phyloP scores from a whole-genome alignment of 2,113 vertebrate genomes.

The Phyllopteryx taeniolatus region DNA sequence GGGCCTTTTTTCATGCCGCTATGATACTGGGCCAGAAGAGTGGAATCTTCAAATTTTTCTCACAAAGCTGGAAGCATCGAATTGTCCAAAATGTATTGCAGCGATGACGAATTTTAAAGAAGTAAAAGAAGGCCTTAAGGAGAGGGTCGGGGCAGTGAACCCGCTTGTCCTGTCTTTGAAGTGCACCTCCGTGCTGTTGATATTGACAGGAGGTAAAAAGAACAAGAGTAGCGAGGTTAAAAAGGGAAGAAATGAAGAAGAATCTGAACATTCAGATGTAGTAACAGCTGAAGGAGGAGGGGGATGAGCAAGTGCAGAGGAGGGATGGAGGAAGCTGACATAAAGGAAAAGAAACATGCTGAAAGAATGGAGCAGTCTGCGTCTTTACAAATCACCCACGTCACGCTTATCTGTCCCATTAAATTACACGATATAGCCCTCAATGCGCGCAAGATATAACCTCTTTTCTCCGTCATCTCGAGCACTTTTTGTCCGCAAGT shows the following conservation, averaged over 20 bases:
- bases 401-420: constrained; percentile 4
- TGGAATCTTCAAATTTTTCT: background rate
- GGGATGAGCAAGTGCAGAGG: background rate
- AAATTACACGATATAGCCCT: constrained; percentile 3
- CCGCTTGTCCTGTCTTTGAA: constrained; percentile 26
- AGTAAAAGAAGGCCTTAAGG: background rate
- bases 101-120: background rate
- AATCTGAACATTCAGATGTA: constrained; percentile 17
- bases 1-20: background rate
- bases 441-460: constrained; percentile 7
- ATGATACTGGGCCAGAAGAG: background rate
- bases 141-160: background rate
- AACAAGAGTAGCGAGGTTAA: constrained; percentile 12
- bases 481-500: constrained; percentile 25
- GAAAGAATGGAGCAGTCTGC: constrained; percentile 12
- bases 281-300: constrained; percentile 25
- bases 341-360: constrained; percentile 6
- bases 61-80: background rate
- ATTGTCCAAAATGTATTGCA: background rate
- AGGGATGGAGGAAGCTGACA: constrained; percentile 6
- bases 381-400: constrained; percentile 14
- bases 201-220: constrained; percentile 54
- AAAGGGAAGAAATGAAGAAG: constrained; percentile 4
- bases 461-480: constrained; percentile 38
- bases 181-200: constrained; percentile 32